Percentiles rank a stretch among this genome's conserved stretches.
phyloP scores from a whole-genome alignment of 2,797 vertebrate species.

The Chloroceryle amazona region DNA sequence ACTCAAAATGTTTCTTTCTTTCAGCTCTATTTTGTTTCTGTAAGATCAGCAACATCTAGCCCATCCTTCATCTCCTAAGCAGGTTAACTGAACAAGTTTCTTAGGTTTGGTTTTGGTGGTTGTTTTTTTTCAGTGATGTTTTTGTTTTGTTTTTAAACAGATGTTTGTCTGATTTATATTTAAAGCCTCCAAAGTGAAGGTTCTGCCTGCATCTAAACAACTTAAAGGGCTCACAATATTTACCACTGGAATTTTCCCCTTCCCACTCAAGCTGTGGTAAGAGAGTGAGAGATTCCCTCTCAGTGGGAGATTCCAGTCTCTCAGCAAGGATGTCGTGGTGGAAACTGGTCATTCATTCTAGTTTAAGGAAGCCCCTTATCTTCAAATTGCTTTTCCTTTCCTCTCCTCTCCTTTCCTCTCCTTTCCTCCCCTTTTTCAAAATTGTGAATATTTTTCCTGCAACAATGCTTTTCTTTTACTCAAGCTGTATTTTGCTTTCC shows the following conservation, averaged over 20 bases:
- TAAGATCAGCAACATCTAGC: background rate
- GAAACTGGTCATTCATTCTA: background rate
- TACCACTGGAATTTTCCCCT: too few species aligned
- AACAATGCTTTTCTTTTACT: background rate
- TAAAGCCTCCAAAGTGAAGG: rapidly evolving
- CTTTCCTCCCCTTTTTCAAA: background rate
- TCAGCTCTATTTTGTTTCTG: background rate
- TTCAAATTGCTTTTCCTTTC: background rate
- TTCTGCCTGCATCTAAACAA: background rate
- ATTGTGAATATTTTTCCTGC: background rate
- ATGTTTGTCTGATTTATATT: background rate
- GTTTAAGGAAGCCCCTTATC: background rate
- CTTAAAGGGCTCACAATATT: background rate
- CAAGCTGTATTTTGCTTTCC: background rate
- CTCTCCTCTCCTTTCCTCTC: too few species aligned
- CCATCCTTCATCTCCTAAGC: background rate
- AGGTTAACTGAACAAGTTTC: background rate
- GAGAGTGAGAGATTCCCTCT: background rate
- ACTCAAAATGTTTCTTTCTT: background rate
- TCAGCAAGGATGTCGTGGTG: background rate
- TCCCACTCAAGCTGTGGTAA: background rate
- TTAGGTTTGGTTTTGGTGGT: background rate
- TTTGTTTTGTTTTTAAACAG: background rate
- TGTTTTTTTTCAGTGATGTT: background rate
- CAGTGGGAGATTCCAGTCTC: background rate